Base-by-base conservation (phyloP, 2,888 invertebrate species). In the Phaonia tiefii region DNA sequence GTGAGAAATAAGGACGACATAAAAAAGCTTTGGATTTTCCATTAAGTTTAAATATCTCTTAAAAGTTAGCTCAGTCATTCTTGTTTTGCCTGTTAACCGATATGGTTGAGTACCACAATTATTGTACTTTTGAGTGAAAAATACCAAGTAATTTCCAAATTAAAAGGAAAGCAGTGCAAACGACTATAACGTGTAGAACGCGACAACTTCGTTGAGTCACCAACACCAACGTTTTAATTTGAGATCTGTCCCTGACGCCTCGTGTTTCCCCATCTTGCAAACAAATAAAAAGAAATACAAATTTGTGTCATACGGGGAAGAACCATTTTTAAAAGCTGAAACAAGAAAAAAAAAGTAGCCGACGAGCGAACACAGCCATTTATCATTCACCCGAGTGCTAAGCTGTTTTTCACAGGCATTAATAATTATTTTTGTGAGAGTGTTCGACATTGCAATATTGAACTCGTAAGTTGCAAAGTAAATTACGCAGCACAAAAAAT, bases 291-390 rank as follows among this genome's bases (percentile, higher is more conserved):
- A n/a, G n/a, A n/a, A n/a, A 37, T 8, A 17, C n/a, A 17, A 17
- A 42, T 39, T 63, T 42, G 42, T 63, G 63, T 42, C 37, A 42
- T 42, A 25, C 75, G 81, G 81, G 81, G 81, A 81, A 78, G 72
- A 81, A 81, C 81, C 81, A 69, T 65, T 42, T 72, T 74, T 70
- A 56, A 31, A 31, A 31, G 31, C 31, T 5, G 46, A 67, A n/a
- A 63, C 56, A 67, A 71, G 58, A 75, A 60, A 75, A 79, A 60
- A 22, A 51, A 54, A 56, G 31, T 15, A 26, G n/a, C 8, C 58
- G 15, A 49, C 46, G 15, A 46, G 17, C n/a, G 42, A n/a, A 20
- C 54, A 56, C 56, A 58, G 4, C 15, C n/a, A 72, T 11, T 44
- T 54, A 17, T 11, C 31, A 13, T 17, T 31, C 31, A 31, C 22